phyloP scores from a whole-genome alignment of 35 echinoderm and acorn worm genomes.

The Nesometra sesokonis region DNA sequence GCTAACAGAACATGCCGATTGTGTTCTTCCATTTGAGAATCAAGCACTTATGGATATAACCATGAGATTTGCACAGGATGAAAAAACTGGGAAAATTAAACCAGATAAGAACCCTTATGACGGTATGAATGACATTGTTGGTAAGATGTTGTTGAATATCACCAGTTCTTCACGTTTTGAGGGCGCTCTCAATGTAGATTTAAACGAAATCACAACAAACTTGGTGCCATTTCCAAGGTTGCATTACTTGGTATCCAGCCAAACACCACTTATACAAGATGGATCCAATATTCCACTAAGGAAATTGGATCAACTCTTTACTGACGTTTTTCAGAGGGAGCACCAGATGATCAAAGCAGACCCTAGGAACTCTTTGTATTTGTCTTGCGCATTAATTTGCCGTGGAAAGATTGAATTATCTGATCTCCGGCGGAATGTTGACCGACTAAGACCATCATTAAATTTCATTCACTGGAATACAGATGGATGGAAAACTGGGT shows the following conservation, averaged over 20 bases:
- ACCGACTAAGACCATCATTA: slow-evolving; percentile 84
- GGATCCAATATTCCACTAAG: slow-evolving; percentile 67
- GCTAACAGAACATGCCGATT: slow-evolving; percentile 83
- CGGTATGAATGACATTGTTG: slow-evolving; percentile 92
- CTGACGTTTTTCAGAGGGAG: slow-evolving; percentile 73
- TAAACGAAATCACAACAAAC: slow-evolving; percentile 96
- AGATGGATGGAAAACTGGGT: slow-evolving; percentile 97
- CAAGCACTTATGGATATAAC: slow-evolving; percentile 30
- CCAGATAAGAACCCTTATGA: slow-evolving; percentile 88
- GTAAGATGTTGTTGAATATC: slow-evolving; percentile 88
- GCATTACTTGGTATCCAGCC: slow-evolving; percentile 85
- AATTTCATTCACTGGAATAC: slow-evolving; percentile 97
- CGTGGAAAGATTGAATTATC: slow-evolving; percentile 73
- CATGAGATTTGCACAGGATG: not conserved
- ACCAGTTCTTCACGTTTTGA: slow-evolving; percentile 98
- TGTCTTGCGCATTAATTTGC: slow-evolving; percentile 86
- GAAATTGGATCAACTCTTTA: slow-evolving; percentile 97
- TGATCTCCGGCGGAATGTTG: slow-evolving; percentile 86
- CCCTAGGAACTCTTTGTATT: slow-evolving; percentile 78
- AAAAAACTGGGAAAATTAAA: not conserved
- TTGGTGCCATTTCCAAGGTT: slow-evolving; percentile 81
- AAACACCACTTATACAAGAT: slow-evolving; percentile 56
- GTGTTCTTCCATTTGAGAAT: slow-evolving; percentile 87
- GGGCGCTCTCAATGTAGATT: slow-evolving; percentile 82
- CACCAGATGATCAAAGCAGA: slow-evolving; percentile 87